Evolutionary conservation across 1,140 invertebrate species (phyloP).

Genomic region (Cydia splendana): DNA sequence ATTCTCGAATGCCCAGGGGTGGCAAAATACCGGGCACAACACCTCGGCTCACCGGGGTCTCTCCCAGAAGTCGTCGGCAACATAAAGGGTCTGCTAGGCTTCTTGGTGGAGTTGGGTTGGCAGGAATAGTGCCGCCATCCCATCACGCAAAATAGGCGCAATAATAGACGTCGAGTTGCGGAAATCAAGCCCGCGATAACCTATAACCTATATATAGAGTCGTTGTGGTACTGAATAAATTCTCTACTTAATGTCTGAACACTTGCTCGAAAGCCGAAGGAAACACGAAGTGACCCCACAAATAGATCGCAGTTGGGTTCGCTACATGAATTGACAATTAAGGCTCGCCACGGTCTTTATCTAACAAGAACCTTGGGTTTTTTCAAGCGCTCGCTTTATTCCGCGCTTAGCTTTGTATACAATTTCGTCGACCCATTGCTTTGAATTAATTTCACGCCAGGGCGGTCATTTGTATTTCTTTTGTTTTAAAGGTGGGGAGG

Average conservation of each 20-base stretch:
- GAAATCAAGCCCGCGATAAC: no score
- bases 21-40: no score
- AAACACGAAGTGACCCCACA: constrained; percentile 28
- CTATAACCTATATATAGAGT: no score
- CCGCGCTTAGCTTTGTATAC: constrained; percentile 64
- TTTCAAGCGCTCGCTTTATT: constrained; percentile 57
- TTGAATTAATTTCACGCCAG: constrained; percentile 66
- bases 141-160: no score
- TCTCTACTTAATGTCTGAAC: neutral
- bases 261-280: neutral
- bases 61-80: no score
- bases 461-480: constrained; percentile 62
- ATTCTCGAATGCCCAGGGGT: no score
- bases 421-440: constrained; percentile 60
- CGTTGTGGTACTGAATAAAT: constrained; percentile 9
- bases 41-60: no score
- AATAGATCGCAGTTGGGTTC: constrained; percentile 30
- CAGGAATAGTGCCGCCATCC: no score
- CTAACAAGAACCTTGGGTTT: constrained; percentile 57
- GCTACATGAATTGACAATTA: constrained; percentile 34
- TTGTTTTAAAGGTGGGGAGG: constrained; percentile 56
- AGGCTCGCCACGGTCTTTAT: constrained; percentile 52
- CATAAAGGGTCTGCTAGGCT: no score
- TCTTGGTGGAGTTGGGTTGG: no score
- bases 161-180: no score